Conservation (phyloP, 2,113 vertebrate genomes). For the Pelmatolapia mariae region DNA sequence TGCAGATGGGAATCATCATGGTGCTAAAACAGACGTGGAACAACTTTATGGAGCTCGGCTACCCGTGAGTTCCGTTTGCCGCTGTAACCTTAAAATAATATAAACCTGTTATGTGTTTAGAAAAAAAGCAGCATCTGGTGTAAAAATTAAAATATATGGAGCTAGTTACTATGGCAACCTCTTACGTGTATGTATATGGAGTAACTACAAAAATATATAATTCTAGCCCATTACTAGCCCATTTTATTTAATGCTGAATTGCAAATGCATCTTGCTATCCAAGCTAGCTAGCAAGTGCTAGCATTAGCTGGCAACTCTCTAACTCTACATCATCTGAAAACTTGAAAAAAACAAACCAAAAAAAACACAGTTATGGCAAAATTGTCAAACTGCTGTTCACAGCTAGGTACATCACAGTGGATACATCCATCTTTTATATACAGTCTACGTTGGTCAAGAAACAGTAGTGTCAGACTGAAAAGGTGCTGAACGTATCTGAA, state of each 20-base stretch:
- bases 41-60: slow-evolving; percentile 95
- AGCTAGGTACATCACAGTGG: background rate
- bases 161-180: background rate
- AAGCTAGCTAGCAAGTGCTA: background rate
- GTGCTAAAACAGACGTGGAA: slow-evolving; percentile 97
- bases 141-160: background rate
- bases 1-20: slow-evolving; percentile 99
- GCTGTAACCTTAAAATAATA: background rate
- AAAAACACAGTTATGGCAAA: background rate
- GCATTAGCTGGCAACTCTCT: background rate
- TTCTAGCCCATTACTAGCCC: background rate
- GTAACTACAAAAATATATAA: background rate
- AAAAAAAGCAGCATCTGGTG: background rate
- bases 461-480: background rate
- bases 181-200: background rate
- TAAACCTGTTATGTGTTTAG: background rate
- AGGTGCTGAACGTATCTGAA: background rate
- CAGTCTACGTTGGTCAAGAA: background rate
- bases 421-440: background rate
- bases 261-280: background rate
- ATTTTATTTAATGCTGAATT: background rate
- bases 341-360: background rate
- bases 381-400: background rate
- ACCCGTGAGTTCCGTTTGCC: slow-evolving; percentile 77
- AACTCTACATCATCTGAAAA: background rate